These are phyloP conservation scores for Aphidius ervi DNA, from an alignment of 1,140 invertebrate genomes.

Conservation along the genomic window DNA sequence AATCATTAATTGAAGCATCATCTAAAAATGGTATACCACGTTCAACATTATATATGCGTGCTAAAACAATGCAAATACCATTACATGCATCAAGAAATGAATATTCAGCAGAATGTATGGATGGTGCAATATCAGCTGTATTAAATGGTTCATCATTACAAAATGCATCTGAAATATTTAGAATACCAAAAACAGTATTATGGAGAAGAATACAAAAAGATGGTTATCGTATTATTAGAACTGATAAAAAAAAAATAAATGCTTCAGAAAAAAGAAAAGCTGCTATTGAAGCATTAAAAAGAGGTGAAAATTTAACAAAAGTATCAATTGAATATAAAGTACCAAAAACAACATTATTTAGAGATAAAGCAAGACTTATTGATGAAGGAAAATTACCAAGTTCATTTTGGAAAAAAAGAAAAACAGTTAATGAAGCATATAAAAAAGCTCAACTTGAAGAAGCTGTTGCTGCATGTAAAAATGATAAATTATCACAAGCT, in stretches of 20 bases:
- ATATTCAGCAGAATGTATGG: constrained; percentile 50
- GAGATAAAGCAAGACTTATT: constrained; percentile 56
- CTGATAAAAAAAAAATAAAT: constrained; percentile 50
- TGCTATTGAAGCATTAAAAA: constrained; percentile 54
- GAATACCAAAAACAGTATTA: constrained; percentile 60
- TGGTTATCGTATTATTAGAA: constrained; percentile 42
- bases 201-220: constrained; percentile 59
- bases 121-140: constrained; percentile 49
- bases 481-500: constrained; percentile 59
- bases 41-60: constrained; percentile 52
- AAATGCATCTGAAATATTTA: constrained; percentile 51
- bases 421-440: constrained; percentile 50
- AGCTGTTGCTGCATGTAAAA: constrained; percentile 56
- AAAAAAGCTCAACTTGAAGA: constrained; percentile 54
- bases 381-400: constrained; percentile 55
- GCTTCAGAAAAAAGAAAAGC: constrained; percentile 51
- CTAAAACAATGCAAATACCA: constrained; percentile 46
- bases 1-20: constrained; percentile 47
- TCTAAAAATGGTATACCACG: constrained; percentile 48
- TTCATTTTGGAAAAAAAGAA: constrained; percentile 52
- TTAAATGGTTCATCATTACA: constrained; percentile 52
- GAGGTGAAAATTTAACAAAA: constrained; percentile 57
- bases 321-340: constrained; percentile 55
- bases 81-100: constrained; percentile 47
- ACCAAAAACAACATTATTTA: constrained; percentile 59